Evolutionary conservation across 2,888 invertebrate species (phyloP), one percentile per base, ranked within the genome.

Genomic region (Scaptomyza flava): DNA sequence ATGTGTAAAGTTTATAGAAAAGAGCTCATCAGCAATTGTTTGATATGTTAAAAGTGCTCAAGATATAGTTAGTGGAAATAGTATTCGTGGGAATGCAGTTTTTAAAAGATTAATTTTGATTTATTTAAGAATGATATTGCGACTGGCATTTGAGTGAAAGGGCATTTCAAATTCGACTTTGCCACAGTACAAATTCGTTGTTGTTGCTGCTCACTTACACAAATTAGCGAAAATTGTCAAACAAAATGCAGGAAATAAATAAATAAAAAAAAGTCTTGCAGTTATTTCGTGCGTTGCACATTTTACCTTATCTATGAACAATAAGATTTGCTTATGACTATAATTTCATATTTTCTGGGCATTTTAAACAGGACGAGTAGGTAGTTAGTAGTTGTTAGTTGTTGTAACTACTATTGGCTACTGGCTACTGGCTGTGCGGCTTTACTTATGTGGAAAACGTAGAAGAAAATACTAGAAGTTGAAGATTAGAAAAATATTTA

Each of bases 191-290:
- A 27, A 14, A 1, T 6, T 23, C 4, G n/a, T 50, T 43, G 33
- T 56, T 56, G 59, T 58, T 70, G 67, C 30, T 59, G 51, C 48
- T 58, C 72, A 63, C 62, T 69, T 71, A 64, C 68, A 73, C 78
- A 72, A 87, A 89, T 87, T 79, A 87, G 86, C 76, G 59, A 72
- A 87, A 83, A 83, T 71, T 79, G 87, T 83, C 81, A 81, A 77
- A 69, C 66, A 14, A 69, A 81, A 75, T 79, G 81, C 72, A 70
- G 76, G 73, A 79, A 76, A 73, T 76, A 57, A 75, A 66, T 52
- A 38, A 41, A 51, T 1, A 17, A 14, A 41, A 9, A 57, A 62
- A 59, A 64, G 59, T 50, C 33, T 50, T n/a, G 45, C 58, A 42
- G 41, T 50, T 42, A 57, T 54, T 74, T 75, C 78, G 75, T 77